phyloP scores from a whole-genome alignment of 1,140 invertebrate species.

The Paralvinella palmiformis region DNA sequence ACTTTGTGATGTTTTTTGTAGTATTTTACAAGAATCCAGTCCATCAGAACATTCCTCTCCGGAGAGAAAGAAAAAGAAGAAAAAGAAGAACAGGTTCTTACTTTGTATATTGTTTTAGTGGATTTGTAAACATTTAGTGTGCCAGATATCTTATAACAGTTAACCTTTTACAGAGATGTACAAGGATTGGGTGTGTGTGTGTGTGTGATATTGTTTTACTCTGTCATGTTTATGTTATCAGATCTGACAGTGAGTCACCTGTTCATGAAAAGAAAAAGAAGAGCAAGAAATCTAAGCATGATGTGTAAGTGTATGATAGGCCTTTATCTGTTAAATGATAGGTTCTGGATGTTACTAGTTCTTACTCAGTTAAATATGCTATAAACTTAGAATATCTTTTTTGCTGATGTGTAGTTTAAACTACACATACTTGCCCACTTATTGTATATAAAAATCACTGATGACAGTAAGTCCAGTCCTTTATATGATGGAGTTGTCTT shows the following conservation, averaged over 20 bases:
- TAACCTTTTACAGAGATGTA: background rate
- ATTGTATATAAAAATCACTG: no score
- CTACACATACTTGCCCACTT: no score
- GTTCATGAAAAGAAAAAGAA: background rate
- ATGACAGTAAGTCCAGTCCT: no score
- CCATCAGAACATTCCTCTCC: background rate
- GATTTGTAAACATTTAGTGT: background rate
- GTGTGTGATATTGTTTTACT: no score
- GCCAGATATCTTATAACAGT: background rate
- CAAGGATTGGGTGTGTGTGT: background rate
- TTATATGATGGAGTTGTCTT: no score
- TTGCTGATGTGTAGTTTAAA: no score
- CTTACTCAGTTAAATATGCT: no score
- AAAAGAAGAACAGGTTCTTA: background rate
- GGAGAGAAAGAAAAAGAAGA: slow-evolving; percentile 1
- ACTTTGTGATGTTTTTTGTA: background rate
- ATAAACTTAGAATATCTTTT: no score
- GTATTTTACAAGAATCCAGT: background rate
- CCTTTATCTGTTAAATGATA: no score
- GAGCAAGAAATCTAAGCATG: background rate
- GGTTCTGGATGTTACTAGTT: no score
- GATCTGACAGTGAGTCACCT: background rate
- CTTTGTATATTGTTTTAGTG: background rate
- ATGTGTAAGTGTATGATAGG: slow-evolving; percentile 1
- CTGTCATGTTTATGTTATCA: no score